phyloP scores from a whole-genome alignment of 2,113 vertebrate species.

The Phylloscopus trochiloides region DNA sequence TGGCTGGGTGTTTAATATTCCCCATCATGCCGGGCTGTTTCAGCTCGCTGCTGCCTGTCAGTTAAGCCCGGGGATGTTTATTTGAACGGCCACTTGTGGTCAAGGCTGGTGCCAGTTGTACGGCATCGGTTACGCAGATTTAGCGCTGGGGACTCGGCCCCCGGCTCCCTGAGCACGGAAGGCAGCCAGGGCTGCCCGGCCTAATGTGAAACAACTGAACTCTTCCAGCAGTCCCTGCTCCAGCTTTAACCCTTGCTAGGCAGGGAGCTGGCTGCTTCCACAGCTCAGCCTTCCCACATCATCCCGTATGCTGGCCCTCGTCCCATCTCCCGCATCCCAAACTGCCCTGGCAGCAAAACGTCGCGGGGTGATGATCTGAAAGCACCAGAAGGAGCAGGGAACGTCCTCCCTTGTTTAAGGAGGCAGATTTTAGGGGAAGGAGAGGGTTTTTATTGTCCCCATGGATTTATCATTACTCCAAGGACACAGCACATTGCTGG shows the following conservation, averaged over 20 bases:
- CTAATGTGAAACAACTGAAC: slow-evolving; percentile 64
- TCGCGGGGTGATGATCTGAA: neutral
- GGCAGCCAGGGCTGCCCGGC: slow-evolving; percentile 44
- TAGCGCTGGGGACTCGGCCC: slow-evolving; percentile 41
- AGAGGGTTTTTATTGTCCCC: neutral
- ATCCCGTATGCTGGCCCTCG: fast-evolving
- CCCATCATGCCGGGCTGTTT: slow-evolving; percentile 31
- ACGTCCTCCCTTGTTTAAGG: neutral
- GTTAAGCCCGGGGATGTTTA: slow-evolving; percentile 66
- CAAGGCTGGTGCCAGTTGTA: slow-evolving; percentile 69
- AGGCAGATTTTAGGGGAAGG: neutral
- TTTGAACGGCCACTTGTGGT: slow-evolving; percentile 73
- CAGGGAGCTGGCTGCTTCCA: neutral
- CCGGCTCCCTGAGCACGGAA: slow-evolving; percentile 25
- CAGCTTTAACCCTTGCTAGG: slow-evolving; percentile 33
- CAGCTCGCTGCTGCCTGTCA: slow-evolving; percentile 64
- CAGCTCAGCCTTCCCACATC: neutral
- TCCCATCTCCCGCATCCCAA: neutral
- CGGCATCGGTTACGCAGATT: slow-evolving; percentile 54
- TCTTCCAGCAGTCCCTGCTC: neutral
- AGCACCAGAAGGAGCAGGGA: neutral
- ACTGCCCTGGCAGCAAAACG: fast-evolving
- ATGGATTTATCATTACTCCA: neutral
- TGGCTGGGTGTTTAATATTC: slow-evolving; percentile 42
- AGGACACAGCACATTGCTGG: neutral